Evolutionary conservation across 2,113 vertebrate genomes (phyloP).

Genomic region (Chionis minor): DNA sequence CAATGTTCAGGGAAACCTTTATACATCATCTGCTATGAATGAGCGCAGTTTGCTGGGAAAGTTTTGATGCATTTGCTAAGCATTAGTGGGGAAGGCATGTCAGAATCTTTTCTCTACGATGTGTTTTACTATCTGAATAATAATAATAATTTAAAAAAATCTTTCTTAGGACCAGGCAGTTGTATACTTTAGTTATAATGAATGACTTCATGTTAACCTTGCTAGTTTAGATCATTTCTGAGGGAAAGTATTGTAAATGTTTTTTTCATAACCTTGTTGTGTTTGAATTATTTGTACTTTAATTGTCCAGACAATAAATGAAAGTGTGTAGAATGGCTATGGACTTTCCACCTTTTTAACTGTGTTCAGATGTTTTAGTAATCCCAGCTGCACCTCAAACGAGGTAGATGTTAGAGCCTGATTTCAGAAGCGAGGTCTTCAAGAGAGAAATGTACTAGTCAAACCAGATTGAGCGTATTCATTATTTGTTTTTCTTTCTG

Average conservation of each 20-base stretch:
- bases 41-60: conserved; percentile 81
- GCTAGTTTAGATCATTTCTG: conserved; percentile 99
- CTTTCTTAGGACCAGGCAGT: conserved; percentile 93
- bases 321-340: conserved; percentile 92
- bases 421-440: conserved; percentile 41
- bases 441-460: conserved; percentile 14
- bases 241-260: conserved; percentile 86
- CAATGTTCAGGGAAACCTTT: conserved; percentile 80
- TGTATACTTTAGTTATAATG: conserved; percentile 98
- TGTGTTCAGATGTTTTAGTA: conserved; percentile 70
- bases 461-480: conserved; percentile 48
- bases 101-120: conserved; percentile 93
- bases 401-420: conserved; percentile 33
- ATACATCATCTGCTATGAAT: conserved; percentile 82
- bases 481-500: conserved; percentile 15
- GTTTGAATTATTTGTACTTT: conserved; percentile 99
- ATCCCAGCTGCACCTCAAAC: conserved; percentile 17
- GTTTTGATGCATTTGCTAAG: conserved; percentile 91
- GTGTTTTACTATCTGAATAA: conserved; percentile 97
- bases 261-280: conserved; percentile 91
- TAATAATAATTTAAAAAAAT: conserved; percentile 86
- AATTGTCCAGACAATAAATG: conserved; percentile 99
- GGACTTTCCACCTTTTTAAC: conserved; percentile 83
- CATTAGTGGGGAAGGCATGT: conserved; percentile 97
- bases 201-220: conserved; percentile 99